Evolutionary conservation across 2,888 invertebrate species (phyloP).

Genomic region (Eupsilia transversa): DNA sequence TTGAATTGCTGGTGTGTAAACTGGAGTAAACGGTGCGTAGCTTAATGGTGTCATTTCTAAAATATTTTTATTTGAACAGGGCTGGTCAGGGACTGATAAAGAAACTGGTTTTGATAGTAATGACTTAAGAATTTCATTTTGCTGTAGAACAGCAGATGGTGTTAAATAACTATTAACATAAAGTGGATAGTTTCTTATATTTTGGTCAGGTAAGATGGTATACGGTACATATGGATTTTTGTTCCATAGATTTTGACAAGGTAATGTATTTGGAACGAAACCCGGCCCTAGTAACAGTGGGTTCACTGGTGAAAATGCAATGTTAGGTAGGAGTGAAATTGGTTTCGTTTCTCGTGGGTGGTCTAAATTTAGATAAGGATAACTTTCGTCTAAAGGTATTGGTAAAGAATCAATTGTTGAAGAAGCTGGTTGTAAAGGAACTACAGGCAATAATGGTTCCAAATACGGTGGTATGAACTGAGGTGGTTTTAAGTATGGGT

Average conservation of each 20-base stretch:
- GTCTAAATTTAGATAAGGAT: not conserved
- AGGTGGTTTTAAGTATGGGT: conserved; percentile 2
- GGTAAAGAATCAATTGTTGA: not conserved
- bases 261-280: not conserved
- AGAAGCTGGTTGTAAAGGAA: conserved; percentile 1
- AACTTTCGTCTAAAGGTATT: not conserved
- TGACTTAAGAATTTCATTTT: not conserved
- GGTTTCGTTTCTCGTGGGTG: not conserved
- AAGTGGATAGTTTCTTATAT: not conserved
- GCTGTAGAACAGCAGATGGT: not conserved
- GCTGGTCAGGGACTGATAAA: not conserved
- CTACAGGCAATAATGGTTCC: not conserved
- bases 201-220: not conserved
- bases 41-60: conserved; percentile 1
- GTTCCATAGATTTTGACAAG: not conserved
- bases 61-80: conserved; percentile 2
- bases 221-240: not conserved
- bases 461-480: not conserved
- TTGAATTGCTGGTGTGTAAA: not conserved
- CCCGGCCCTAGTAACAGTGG: not conserved
- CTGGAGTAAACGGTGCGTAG: not conserved
- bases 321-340: not conserved
- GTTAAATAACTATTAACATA: not conserved
- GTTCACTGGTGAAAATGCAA: not conserved
- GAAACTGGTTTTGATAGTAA: not conserved